Conservation (phyloP, 2,113 vertebrate species). For the Hippocampus abdominalis region DNA sequence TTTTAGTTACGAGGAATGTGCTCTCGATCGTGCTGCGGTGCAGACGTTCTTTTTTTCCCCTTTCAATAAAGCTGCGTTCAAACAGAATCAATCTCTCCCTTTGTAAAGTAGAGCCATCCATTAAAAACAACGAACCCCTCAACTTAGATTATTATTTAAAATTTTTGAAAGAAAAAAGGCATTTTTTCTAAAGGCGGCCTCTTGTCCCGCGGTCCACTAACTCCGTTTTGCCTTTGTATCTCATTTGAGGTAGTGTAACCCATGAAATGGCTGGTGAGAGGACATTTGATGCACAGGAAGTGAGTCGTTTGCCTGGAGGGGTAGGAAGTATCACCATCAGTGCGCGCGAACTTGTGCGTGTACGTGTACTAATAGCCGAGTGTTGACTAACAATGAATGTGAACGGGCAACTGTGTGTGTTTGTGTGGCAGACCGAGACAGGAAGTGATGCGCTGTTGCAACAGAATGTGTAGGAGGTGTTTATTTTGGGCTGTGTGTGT, state of each 20-base stretch:
- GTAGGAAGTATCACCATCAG: slow-evolving; percentile 4
- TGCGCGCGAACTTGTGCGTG: slow-evolving; percentile 2
- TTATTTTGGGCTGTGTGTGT: slow-evolving; percentile 53
- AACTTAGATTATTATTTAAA: too few relatives aligned
- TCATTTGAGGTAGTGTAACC: neutral
- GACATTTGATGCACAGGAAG: slow-evolving; percentile 2
- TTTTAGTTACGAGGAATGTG: too few relatives aligned
- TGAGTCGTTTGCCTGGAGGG: slow-evolving; percentile 11
- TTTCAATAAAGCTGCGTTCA: too few relatives aligned
- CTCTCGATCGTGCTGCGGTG: too few relatives aligned
- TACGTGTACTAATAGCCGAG: neutral
- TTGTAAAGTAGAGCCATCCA: too few relatives aligned
- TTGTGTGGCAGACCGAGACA: slow-evolving; percentile 35
- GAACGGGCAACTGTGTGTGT: neutral
- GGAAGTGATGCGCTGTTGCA: slow-evolving; percentile 53
- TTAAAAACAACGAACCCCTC: too few relatives aligned
- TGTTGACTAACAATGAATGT: slow-evolving; percentile 15
- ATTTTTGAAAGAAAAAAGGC: too few relatives aligned
- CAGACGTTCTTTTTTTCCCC: too few relatives aligned
- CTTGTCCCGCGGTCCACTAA: too few relatives aligned
- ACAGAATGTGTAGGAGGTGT: slow-evolving; percentile 51
- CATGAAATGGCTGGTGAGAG: neutral
- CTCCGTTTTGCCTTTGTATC: neutral
- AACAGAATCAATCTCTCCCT: too few relatives aligned
- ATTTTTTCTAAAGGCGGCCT: too few relatives aligned